Percentiles rank a stretch among this genome's conserved stretches.
Conservation (phyloP, 1,140 invertebrate genomes). For the Oscheius sp. region DNA sequence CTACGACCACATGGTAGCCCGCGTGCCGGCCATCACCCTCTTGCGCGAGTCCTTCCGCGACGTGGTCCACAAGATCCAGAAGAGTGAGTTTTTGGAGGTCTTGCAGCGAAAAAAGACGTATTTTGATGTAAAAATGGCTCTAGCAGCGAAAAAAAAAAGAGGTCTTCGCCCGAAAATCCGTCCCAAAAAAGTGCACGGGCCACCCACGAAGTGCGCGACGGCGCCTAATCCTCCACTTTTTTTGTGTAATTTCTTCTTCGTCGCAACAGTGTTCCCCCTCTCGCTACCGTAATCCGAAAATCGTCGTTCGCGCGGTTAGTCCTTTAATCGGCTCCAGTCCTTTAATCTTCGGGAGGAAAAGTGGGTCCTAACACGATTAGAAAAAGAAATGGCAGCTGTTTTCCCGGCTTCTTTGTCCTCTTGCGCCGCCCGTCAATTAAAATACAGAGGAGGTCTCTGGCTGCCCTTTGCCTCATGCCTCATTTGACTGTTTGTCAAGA, state of each 20-base stretch:
- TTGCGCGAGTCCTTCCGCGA: neutral
- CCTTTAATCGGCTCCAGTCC: too few relatives aligned
- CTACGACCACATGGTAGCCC: constrained; percentile 10
- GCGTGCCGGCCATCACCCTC: neutral
- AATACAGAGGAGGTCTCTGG: neutral
- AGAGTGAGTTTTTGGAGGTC: constrained; percentile 10
- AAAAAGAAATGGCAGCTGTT: neutral
- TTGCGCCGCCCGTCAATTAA: neutral
- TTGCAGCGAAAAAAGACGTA: too few relatives aligned
- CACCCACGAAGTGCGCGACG: neutral
- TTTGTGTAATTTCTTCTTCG: neutral
- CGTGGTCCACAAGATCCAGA: constrained; percentile 19
- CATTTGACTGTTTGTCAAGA: neutral
- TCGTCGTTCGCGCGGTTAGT: neutral
- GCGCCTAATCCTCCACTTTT: neutral
- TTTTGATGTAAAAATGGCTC: too few relatives aligned
- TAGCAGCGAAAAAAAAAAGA: too few relatives aligned
- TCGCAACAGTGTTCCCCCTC: neutral
- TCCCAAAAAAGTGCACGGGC: too few relatives aligned
- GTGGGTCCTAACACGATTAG: neutral
- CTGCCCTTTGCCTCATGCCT: neutral
- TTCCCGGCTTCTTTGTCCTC: neutral
- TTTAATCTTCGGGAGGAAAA: neutral
- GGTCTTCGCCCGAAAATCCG: too few relatives aligned
- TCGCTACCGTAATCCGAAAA: neutral